Evolutionary conservation across 1,140 invertebrate genomes (phyloP).

Genomic region (Drosophila mayri): DNA sequence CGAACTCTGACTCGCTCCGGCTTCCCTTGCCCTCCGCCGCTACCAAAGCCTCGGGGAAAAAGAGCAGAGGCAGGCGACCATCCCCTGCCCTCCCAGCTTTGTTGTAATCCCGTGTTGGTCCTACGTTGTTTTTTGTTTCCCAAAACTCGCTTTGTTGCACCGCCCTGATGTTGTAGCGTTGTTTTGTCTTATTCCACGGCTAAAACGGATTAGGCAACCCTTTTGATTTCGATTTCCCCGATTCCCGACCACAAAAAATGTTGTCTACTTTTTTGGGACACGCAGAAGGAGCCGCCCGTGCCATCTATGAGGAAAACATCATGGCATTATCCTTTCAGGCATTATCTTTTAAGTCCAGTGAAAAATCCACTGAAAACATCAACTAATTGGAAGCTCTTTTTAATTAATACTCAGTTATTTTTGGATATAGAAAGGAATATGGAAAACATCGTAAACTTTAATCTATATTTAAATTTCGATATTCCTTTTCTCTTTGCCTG

Average conservation of each 20-base stretch:
- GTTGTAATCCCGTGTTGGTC: constrained; percentile 66
- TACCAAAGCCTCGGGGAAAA: constrained; percentile 1
- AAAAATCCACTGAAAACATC: too few relatives aligned
- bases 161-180: constrained; percentile 45
- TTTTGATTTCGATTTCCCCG: background rate
- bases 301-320: too few relatives aligned
- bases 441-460: too few relatives aligned
- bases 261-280: constrained; percentile 38
- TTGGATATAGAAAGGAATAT: too few relatives aligned
- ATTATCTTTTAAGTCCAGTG: too few relatives aligned
- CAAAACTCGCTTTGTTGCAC: constrained; percentile 69
- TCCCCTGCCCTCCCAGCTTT: constrained; percentile 19
- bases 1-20: background rate
- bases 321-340: too few relatives aligned
- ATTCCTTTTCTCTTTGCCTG: too few relatives aligned
- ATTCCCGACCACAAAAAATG: background rate
- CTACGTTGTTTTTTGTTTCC: constrained; percentile 51
- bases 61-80: constrained; percentile 12
- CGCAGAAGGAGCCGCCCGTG: background rate
- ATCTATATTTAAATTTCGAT: too few relatives aligned
- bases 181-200: constrained; percentile 48
- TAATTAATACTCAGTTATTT: too few relatives aligned
- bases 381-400: too few relatives aligned
- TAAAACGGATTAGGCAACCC: constrained; percentile 60
- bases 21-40: background rate